These are phyloP conservation scores for Apamea anceps DNA, from an alignment of 2,888 invertebrate genomes.

Conservation along the genomic window DNA sequence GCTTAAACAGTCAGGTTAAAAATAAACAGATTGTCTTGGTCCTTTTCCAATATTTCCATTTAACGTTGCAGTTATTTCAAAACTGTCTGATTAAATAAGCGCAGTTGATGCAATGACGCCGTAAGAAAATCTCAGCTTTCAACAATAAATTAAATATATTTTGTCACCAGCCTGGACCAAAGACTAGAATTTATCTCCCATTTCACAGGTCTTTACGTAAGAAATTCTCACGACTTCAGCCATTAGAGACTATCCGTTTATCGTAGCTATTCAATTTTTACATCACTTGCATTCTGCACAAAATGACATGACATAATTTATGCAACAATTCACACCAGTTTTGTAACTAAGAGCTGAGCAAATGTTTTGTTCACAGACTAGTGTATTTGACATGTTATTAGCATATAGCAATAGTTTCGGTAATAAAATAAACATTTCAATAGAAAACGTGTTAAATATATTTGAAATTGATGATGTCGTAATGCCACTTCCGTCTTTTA, in stretches of 20 bases:
- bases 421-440: constrained; percentile 24
- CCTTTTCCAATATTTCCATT: not conserved
- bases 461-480: constrained; percentile 43
- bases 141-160: constrained; percentile 22
- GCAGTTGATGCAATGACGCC: not conserved
- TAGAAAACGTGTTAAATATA: constrained; percentile 27
- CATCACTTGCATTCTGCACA: constrained; percentile 52
- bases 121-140: constrained; percentile 7
- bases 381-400: constrained; percentile 10
- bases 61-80: not conserved
- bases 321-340: constrained; percentile 55
- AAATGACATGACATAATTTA: constrained; percentile 57
- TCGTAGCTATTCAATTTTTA: constrained; percentile 47
- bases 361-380: constrained; percentile 5
- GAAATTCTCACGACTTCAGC: constrained; percentile 48
- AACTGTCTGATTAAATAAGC: not conserved
- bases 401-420: constrained; percentile 4
- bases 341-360: constrained; percentile 30
- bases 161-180: constrained; percentile 10
- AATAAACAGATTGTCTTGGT: not conserved
- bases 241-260: constrained; percentile 23
- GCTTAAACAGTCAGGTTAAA: too few species aligned
- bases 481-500: constrained; percentile 34
- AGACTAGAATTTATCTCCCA: constrained; percentile 35
- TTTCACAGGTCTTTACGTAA: constrained; percentile 30